Evolutionary conservation across 30 jellyfish, hydroid and myxozoan genomes (phyloP), one percentile per base, ranked within the genome.

Genomic region (Hydractinia echinata): DNA sequence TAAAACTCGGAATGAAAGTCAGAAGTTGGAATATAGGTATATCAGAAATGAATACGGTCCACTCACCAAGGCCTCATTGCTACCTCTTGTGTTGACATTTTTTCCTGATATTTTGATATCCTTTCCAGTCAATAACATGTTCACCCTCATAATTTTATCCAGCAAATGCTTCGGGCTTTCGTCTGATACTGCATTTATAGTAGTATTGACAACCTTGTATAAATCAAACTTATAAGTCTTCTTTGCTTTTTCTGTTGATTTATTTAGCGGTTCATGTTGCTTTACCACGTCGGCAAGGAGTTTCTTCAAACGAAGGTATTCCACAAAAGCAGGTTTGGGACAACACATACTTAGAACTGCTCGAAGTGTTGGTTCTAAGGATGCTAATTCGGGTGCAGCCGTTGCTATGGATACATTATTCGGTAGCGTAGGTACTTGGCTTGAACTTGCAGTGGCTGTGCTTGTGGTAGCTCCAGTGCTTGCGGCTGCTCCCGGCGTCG

Each of bases 101-200:
- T 90, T 90, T 20, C 82, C 83, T 44, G 92, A 86, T n/a, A 80
- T 55, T 48, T 68, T 92, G 4, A 85, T 61, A 44, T 61, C 44
- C 13, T 81, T 81, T 16, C 92, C 95, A 55, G 77, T 81, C 5
- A 90, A 81, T 55, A 90, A 56, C 14, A 21, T 69, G 48, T 87
- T 84, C 72, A 90, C 67, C 61, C 85, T 76, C 66, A 74, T 79
- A 60, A 90, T 81, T 64, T 90, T 90, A 60, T 82, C 97, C 67
- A 77, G 18, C 77, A 90, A 84, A 82, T 90, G 97, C 19, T 80
- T 70, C 10, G 97, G 95, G 15, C 95, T 79, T 50, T 90, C 92
- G 60, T 90, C 95, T 14, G 97, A 90, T 20, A 85, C 82, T 2
- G 97, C 95, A 90, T 90, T 90, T 44, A 90, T 85, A 39, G 95